Base-by-base conservation (phyloP, 1,140 invertebrate species). In the Zelostemma sp. region DNA sequence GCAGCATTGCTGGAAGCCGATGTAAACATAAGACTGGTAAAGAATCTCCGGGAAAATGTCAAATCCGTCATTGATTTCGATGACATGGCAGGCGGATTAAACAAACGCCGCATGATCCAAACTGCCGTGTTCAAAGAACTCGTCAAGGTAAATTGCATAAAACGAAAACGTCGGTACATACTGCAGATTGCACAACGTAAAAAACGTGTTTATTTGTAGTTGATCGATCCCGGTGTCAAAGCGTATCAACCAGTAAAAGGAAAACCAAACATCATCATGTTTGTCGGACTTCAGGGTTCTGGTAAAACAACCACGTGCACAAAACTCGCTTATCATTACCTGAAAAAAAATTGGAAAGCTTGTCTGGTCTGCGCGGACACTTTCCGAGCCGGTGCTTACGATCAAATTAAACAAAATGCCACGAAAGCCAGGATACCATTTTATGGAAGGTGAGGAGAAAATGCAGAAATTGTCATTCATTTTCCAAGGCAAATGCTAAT, bases 251-350 rank as follows among this genome's bases (percentile, higher is more conserved):
- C 98, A 64, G 87, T 93, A 0, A 99, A 99, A 90, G 97, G 96
- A 35, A 92, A 93, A 78, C 90, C 94, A 43, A 99, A 99, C 88
- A 87, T 99, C 9, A 97, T 99, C 69, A 99, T 99, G 98, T 99
- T 99, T 90, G 98, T 99, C 56, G 98, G 98, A 82, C 88, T 99
- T 1, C 98, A 96, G 88, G 98, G 98, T 68, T 97, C 97, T 66
- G 98, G 98, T 76, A 99, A 99, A 90, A 99, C 98, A 1, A 99
- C 98, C 33, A 99, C 97, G 16, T 99, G 98, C 90, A 99, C 98
- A 73, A 99, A 99, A 88, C 87, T 99, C 73, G 98, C 98, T 8
- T 99, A 99, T 86, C 96, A 99, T 85, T 99, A 99, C 86, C 90
- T 98, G 80, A 97, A 97, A 76, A 99, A 99, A 86, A 98, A 98